Evolutionary conservation across 2,797 vertebrate genomes (phyloP), one percentile per base, ranked within the genome.

Genomic region (Alca torda): DNA sequence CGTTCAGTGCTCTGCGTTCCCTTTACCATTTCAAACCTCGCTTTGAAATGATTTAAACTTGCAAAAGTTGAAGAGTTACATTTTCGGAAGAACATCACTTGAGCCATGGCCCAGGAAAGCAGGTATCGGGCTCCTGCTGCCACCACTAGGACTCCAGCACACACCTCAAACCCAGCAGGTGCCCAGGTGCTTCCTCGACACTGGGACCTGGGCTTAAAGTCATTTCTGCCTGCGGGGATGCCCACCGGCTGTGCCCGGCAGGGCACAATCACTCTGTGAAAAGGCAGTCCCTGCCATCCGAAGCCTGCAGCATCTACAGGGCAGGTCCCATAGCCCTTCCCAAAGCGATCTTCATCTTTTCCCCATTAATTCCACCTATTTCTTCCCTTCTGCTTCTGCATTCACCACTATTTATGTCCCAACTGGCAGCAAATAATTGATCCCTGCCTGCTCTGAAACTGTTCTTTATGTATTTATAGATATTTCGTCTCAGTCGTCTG

Each of bases 341-440:
- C 12, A 8, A 93, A 88, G 57, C 4, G 2, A 50, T 80, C 21
- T 89, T 81, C 17, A 56, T 72, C 23, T 84, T 86, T 61, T 90
- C 37, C 35, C 82, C 37, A 54, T 94, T 87, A 88, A 92, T 91
- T 90, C 74, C 46, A 48, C 48, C 43, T 84, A 39, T 50, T 82
- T 73, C 87, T 25, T 8, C n/a, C 63, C 53, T 50, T 50, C 41
- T 56, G 67, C 69, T 87, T 83, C 78, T 92, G 63, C 79, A 84
- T 82, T 88, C 60, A 88, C 73, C 87, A 43, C 56, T 94, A 65
- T 78, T 95, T 79, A 81, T 86, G 87, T 92, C 79, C 77, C 67
- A 90, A 37, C 8, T 70, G 90, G 90, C 90, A 72, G 77, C 61
- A 91, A 90, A 90, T 73, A 92, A 89, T 69, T 87, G 70, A 89